These are phyloP conservation scores for Drosophila siamana DNA, from an alignment of 2,888 invertebrate genomes.

Conservation along the genomic window DNA sequence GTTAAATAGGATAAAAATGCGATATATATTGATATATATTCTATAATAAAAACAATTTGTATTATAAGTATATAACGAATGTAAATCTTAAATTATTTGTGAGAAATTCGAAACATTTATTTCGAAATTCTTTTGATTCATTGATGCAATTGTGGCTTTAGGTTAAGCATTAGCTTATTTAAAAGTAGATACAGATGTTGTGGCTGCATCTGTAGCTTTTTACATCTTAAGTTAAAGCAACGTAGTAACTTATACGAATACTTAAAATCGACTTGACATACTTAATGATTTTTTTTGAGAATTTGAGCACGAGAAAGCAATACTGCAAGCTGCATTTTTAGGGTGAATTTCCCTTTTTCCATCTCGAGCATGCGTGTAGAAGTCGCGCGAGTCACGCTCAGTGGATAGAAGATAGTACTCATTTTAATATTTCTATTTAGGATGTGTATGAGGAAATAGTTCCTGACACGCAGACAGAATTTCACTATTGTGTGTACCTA, in stretches of 20 bases:
- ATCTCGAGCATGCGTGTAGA: conserved; percentile 50
- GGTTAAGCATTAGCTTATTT: too few relatives aligned
- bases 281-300: not conserved
- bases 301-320: conserved; percentile 6
- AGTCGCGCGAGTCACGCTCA: conserved; percentile 30
- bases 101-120: too few relatives aligned
- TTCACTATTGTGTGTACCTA: not conserved
- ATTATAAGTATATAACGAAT: conserved; percentile 2
- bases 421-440: conserved; percentile 7
- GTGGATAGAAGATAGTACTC: conserved; percentile 17
- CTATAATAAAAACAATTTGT: conserved; percentile 5
- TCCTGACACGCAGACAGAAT: conserved; percentile 30
- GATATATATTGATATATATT: conserved; percentile 16
- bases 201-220: too few relatives aligned
- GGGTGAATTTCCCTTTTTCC: conserved; percentile 14
- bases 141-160: too few relatives aligned
- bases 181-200: not conserved
- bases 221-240: too few relatives aligned
- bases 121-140: too few relatives aligned
- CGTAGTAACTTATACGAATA: not conserved
- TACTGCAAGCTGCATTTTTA: conserved; percentile 42
- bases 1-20: conserved; percentile 8
- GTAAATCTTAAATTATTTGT: conserved; percentile 5
- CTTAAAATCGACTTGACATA: not conserved
- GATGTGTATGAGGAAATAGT: conserved; percentile 18